These are phyloP conservation scores for Apaloderma vittatum DNA, from an alignment of 2,113 vertebrate species.

Conservation along the genomic window DNA sequence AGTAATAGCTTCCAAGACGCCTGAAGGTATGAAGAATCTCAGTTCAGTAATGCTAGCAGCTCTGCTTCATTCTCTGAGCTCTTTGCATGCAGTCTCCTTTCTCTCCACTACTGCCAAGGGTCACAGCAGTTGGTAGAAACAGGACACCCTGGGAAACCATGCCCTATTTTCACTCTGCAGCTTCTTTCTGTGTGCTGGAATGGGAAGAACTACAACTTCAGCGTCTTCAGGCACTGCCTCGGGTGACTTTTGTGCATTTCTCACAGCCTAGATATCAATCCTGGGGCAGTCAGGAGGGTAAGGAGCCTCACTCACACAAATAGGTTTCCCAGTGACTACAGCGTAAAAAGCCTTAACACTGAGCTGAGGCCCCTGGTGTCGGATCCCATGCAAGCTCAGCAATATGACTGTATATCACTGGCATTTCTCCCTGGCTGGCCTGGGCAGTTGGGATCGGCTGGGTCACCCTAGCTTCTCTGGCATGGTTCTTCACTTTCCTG, in stretches of 20 bases:
- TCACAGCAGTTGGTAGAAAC: constrained; percentile 62
- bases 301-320: background rate
- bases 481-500: background rate
- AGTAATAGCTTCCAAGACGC: background rate
- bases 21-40: background rate
- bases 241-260: background rate
- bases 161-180: background rate
- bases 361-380: background rate
- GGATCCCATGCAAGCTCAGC: background rate
- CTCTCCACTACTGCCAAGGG: background rate
- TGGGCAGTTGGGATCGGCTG: background rate
- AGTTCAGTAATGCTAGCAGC: background rate
- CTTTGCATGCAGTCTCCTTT: background rate
- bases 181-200: background rate
- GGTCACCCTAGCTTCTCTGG: background rate
- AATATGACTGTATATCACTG: background rate
- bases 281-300: background rate
- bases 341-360: background rate
- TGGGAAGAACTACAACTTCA: background rate
- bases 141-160: constrained; percentile 41
- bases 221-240: background rate
- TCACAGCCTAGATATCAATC: background rate
- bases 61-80: background rate
- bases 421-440: background rate
- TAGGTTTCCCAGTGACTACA: background rate